Conservation (phyloP, 2,888 invertebrate species). For the Minunthozetes semirufus region DNA sequence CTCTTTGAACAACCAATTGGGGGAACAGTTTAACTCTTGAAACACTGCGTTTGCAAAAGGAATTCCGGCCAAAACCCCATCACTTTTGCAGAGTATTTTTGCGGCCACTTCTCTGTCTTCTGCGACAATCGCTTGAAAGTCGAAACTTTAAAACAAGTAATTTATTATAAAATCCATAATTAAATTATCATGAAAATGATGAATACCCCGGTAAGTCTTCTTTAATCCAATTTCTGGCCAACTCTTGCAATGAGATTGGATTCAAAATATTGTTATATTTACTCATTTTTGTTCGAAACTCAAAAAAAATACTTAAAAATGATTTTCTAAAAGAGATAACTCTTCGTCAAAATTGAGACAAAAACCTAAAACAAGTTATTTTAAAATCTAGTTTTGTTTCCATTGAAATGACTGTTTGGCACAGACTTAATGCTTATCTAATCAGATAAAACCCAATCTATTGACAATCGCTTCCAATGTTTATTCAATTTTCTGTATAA, state of each 20-base stretch:
- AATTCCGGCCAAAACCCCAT: constrained; percentile 49
- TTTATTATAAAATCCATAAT: not conserved
- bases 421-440: no score
- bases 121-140: constrained; percentile 37
- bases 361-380: no score
- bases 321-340: no score
- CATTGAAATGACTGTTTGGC: no score
- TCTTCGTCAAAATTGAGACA: no score
- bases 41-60: constrained; percentile 51
- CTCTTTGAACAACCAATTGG: constrained; percentile 47
- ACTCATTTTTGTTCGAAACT: no score
- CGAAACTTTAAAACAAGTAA: constrained; percentile 34
- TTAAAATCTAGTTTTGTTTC: no score
- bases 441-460: no score
- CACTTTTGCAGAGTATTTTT: constrained; percentile 41
- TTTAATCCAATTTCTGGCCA: constrained; percentile 39
- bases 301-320: no score
- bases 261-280: constrained; percentile 37
- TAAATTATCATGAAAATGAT: not conserved
- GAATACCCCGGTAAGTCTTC: constrained; percentile 39
- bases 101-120: constrained; percentile 33
- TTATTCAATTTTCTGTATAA: no score
- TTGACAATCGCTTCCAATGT: no score
- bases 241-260: constrained; percentile 38
- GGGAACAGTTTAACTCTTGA: constrained; percentile 47